These are phyloP conservation scores for Scaptodrosophila lebanonensis DNA, from an alignment of 1,140 invertebrate genomes.

Conservation along the genomic window DNA sequence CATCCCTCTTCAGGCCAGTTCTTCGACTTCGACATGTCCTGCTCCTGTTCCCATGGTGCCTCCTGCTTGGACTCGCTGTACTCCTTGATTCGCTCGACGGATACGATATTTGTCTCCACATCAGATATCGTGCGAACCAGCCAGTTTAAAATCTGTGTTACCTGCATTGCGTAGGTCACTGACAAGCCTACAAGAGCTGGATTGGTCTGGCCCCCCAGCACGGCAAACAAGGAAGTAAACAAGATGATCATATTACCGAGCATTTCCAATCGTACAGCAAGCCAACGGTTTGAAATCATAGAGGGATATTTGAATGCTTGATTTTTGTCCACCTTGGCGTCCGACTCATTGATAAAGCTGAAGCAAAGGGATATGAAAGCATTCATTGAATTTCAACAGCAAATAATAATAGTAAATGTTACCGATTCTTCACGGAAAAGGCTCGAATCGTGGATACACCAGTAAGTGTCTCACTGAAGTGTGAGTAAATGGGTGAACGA, in stretches of 20 bases:
- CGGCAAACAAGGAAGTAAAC: conserved; percentile 91
- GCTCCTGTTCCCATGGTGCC: conserved; percentile 84
- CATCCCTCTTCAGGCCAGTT: conserved; percentile 88
- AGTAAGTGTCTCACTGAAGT: conserved; percentile 96
- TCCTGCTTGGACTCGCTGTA: conserved; percentile 92
- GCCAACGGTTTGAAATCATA: conserved; percentile 93
- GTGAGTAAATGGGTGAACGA: conserved; percentile 98
- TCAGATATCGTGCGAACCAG: conserved; percentile 97
- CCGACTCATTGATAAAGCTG: conserved; percentile 90
- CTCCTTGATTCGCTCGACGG: conserved; percentile 97
- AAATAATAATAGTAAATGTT: conserved; percentile 15
- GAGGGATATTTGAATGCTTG: conserved; percentile 93
- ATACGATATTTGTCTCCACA: conserved; percentile 98
- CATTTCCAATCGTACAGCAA: conserved; percentile 93
- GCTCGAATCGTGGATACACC: conserved; percentile 88
- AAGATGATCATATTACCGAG: conserved; percentile 95
- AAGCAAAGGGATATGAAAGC: too few species aligned
- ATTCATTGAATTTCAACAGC: too few species aligned
- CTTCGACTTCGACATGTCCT: conserved; percentile 78
- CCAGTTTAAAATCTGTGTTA: conserved; percentile 97
- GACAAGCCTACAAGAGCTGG: conserved; percentile 92
- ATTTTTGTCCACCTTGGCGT: conserved; percentile 90
- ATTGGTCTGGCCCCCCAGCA: conserved; percentile 84
- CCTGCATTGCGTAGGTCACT: conserved; percentile 91
- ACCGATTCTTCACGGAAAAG: conserved; percentile 84